Evolutionary conservation across 2,888 invertebrate genomes (phyloP), one percentile per base, ranked within the genome.

Genomic region (Pasiphila rectangulata): DNA sequence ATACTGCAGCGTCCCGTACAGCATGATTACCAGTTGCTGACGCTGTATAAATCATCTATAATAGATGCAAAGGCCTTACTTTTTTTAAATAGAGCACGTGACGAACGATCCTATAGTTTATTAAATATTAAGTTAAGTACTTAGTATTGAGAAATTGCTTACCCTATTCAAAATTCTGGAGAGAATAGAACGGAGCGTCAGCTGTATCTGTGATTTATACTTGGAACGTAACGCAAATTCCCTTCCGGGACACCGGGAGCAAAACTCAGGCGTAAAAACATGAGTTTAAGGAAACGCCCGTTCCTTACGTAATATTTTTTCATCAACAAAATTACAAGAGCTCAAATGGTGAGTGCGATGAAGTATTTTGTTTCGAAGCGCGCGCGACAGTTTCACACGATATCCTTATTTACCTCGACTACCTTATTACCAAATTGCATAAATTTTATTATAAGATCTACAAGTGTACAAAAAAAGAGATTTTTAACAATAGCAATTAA

Each of bases 131-230:
- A 62, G 63, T 68, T 64, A 58, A 4, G 21, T 21, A 2, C 4
- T 4, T 4, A 1, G 60, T 63, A 60, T 58, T 60, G 58, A 62
- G 59, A 59, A 57, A 57, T 62, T 61, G 61, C 62, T 74, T 77
- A 16, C n/a, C 73, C n/a, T n/a, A 79, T 80, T 69, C 73, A 75
- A 71, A 75, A 84, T 83, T 83, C 81, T 72, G 72, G 61, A 68
- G 61, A 68, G 75, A 70, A 32, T 21, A 21, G 3, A 21, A 1
- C 65, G 63, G 63, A 56, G 72, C 82, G 79, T 75, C 79, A 76
- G 72, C 79, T 81, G 75, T 71, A 63, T 50, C 64, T 49, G 70
- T 81, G 81, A 82, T 83, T 82, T 83, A 83, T 82, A 65, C 71
- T 67, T 64, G 64, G 64, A 61, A 73, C 75, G 74, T 66, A 60